Evolutionary conservation across 1,140 invertebrate genomes (phyloP), one percentile per base, ranked within the genome.

Genomic region (Colletes gigas): DNA sequence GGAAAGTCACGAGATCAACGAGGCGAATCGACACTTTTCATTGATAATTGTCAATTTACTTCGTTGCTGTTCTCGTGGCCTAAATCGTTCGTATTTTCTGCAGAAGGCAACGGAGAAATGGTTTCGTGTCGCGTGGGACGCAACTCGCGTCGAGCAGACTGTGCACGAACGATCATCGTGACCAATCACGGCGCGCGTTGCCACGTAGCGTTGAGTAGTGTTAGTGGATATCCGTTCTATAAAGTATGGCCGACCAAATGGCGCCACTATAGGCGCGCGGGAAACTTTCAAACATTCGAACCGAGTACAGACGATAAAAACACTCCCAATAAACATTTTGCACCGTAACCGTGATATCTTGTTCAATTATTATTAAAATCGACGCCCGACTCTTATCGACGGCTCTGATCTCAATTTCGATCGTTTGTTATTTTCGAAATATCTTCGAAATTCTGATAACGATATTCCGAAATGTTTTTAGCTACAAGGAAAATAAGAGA

Each of bases 11-110:
- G 59, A 74, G 68, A 78, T 81, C 77, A 81, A 86, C 84, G 70
- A 85, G 84, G 79, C 82, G 68, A 89, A 89, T 87, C 83, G 88
- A 87, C 81, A 91, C 88, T 91, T 90, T 90, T 91, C 88, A 90
- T 90, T 91, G 89, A 90, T 88, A 90, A 91, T 92, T 89, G 86
- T 89, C 89, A 90, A 90, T 91, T 90, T 90, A 91, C 86, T 78
- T 86, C 74, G 72, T 90, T 87, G 87, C 67, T 62, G 78, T 78
- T 86, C 82, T 88, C 83, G 82, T 86, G 85, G 74, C 72, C 83
- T 67, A 41, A 62, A 78, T 66, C 62, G 21, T 79, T 66, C 15
- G 47, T 77, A 21, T 69, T 59, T 70, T 47, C 54, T 71, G 68
- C 68, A 66, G 71, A 70, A 57, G 60, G 63, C 83, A 55, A 80